Evolutionary conservation across 2,888 invertebrate genomes (phyloP).

Genomic region (Ceriagrion tenellum): DNA sequence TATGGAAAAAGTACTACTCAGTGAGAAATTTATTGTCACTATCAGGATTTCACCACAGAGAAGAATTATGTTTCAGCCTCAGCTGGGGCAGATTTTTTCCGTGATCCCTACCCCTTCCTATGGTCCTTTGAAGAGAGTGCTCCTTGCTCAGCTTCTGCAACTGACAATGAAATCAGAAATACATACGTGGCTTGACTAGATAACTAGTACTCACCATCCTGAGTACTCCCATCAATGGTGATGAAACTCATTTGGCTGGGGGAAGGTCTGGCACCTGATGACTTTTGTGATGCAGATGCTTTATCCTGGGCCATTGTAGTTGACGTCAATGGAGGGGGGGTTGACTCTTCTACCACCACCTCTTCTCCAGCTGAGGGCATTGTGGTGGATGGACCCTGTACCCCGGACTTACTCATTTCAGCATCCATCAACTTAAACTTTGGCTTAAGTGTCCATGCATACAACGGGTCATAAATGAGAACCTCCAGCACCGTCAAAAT

Average conservation of each 20-base stretch:
- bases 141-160: too few relatives aligned
- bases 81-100: too few relatives aligned
- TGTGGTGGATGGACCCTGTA: background rate
- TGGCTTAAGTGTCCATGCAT: conserved; percentile 87
- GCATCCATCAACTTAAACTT: background rate
- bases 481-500: conserved; percentile 94
- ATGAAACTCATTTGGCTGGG: background rate
- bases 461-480: conserved; percentile 95
- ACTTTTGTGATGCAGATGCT: background rate
- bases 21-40: too few relatives aligned
- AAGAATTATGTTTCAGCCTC: too few relatives aligned
- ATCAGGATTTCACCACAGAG: too few relatives aligned
- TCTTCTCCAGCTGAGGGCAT: background rate
- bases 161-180: too few relatives aligned
- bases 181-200: too few relatives aligned
- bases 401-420: background rate
- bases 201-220: too few relatives aligned
- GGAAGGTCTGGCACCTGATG: background rate
- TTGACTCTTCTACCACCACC: background rate
- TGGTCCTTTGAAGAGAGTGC: too few relatives aligned
- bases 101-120: too few relatives aligned
- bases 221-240: background rate
- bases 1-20: too few relatives aligned
- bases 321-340: background rate
- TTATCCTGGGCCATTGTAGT: background rate